A percentile compares a stretch with the other conserved stretches of the same genome.
These are phyloP conservation scores for Colletes latitarsis DNA, from an alignment of 1,140 invertebrate species.

Conservation along the genomic window DNA sequence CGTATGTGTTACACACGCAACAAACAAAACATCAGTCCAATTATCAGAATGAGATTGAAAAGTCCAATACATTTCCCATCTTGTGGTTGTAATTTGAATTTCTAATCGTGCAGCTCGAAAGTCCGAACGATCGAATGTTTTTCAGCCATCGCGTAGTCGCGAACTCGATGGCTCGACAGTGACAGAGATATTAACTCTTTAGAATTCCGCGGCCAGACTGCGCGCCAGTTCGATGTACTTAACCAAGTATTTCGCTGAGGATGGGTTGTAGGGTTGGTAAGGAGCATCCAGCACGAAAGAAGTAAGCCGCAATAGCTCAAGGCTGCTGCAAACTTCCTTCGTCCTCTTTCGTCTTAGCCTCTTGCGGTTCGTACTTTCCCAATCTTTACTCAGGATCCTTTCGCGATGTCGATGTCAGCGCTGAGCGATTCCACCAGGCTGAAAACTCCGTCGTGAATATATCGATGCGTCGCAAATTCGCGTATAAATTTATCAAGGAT, in stretches of 20 bases:
- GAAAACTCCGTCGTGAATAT: slow-evolving; percentile 43
- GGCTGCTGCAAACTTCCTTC: slow-evolving; percentile 12
- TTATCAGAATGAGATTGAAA: no score
- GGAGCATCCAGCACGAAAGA: not conserved
- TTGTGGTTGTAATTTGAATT: no score
- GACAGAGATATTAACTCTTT: slow-evolving; percentile 29
- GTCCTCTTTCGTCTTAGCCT: not conserved
- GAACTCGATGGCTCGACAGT: no score
- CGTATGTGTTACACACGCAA: no score
- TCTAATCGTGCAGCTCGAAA: not conserved
- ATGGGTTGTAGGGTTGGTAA: slow-evolving; percentile 11
- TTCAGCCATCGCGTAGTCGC: not conserved
- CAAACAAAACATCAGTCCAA: no score
- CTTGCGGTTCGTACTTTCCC: not conserved
- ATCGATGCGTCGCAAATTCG: slow-evolving; percentile 10
- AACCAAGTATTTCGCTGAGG: slow-evolving; percentile 39
- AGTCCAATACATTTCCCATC: no score
- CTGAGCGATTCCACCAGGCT: slow-evolving; percentile 56
- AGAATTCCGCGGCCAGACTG: slow-evolving; percentile 44
- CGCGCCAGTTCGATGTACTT: slow-evolving; percentile 27
- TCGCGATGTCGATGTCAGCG: slow-evolving; percentile 34
- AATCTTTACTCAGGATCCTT: not conserved
- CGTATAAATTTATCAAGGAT: slow-evolving; percentile 58
- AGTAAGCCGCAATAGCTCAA: slow-evolving; percentile 41
- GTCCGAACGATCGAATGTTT: not conserved